Percentiles rank a stretch among this genome's conserved stretches.
Evolutionary conservation across 2,888 invertebrate species (phyloP).

Genomic region (Caenorhabditis japonica): DNA sequence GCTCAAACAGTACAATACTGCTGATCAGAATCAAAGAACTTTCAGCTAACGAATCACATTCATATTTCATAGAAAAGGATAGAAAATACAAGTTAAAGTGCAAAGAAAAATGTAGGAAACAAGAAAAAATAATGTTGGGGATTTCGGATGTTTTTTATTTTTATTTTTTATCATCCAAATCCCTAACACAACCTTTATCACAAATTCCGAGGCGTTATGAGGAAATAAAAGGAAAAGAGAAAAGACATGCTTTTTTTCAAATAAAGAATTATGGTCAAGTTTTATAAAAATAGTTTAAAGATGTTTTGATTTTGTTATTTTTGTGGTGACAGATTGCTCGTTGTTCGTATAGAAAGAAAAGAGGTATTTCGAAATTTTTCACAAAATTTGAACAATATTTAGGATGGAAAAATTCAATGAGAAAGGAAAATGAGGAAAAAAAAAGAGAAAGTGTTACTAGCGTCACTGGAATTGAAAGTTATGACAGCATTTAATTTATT

Average conservation of each 20-base stretch:
- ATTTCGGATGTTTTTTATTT: too few relatives aligned
- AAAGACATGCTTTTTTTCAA: too few relatives aligned
- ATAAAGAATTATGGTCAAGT: too few relatives aligned
- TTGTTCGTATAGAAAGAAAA: too few relatives aligned
- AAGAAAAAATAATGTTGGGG: slow-evolving; percentile 1
- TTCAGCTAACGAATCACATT: slow-evolving; percentile 44
- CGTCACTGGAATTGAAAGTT: slow-evolving; percentile 1
- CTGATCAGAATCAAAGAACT: slow-evolving; percentile 16
- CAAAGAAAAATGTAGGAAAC: not conserved
- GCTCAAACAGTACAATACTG: slow-evolving; percentile 14
- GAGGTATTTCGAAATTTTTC: too few relatives aligned
- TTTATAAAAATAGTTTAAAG: too few relatives aligned
- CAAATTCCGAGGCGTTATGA: too few relatives aligned
- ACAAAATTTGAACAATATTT: not conserved
- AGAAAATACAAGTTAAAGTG: not conserved
- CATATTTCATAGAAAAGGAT: slow-evolving; percentile 31
- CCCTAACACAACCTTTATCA: too few relatives aligned
- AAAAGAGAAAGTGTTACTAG: slow-evolving; percentile 7
- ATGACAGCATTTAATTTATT: slow-evolving; percentile 32
- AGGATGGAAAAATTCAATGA: not conserved
- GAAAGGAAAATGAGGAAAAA: not conserved
- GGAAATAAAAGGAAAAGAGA: too few relatives aligned
- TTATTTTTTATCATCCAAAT: too few relatives aligned
- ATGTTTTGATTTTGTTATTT: too few relatives aligned
- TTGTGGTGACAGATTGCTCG: too few relatives aligned